phyloP scores from a whole-genome alignment of 1,140 invertebrate genomes.

The Cataglyphis hispanica region DNA sequence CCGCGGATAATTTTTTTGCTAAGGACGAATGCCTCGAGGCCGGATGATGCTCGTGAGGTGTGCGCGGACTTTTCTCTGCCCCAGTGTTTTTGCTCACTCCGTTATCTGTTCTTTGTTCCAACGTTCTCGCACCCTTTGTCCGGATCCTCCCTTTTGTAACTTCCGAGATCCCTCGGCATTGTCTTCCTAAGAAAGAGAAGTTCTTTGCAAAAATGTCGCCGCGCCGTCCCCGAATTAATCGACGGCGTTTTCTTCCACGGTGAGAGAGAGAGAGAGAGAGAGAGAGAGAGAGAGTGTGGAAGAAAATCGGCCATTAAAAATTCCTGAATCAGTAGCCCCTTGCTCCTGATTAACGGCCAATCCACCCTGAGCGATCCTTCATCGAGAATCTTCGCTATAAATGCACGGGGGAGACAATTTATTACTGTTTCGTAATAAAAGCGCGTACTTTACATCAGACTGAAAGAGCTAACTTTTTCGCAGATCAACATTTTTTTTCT shows the following conservation, averaged over 20 bases:
- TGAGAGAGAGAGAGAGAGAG: slow-evolving; percentile 41
- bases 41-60: slow-evolving; percentile 25
- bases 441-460: slow-evolving; percentile 32
- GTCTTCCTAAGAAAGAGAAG: slow-evolving; percentile 61
- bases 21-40: slow-evolving; percentile 45
- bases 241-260: slow-evolving; percentile 67
- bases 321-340: slow-evolving; percentile 75
- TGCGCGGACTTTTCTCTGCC: slow-evolving; percentile 30
- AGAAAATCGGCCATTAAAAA: slow-evolving; percentile 75
- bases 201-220: slow-evolving; percentile 72
- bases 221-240: slow-evolving; percentile 73
- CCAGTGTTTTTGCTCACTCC: slow-evolving; percentile 76
- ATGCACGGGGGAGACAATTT: slow-evolving; percentile 65
- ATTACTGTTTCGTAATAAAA: slow-evolving; percentile 45
- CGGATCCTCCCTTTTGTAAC: slow-evolving; percentile 74
- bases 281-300: slow-evolving; percentile 24
- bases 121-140: slow-evolving; percentile 78
- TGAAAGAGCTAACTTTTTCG: slow-evolving; percentile 18
- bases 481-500: slow-evolving; percentile 6
- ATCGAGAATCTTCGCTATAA: slow-evolving; percentile 36
- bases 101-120: slow-evolving; percentile 80
- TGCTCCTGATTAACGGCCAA: slow-evolving; percentile 74
- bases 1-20: slow-evolving; percentile 67
- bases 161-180: slow-evolving; percentile 70
- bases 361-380: slow-evolving; percentile 56